These are phyloP conservation scores for Vulpes vulpes DNA, from an alignment of 2,113 vertebrate genomes.

Conservation along the genomic window DNA sequence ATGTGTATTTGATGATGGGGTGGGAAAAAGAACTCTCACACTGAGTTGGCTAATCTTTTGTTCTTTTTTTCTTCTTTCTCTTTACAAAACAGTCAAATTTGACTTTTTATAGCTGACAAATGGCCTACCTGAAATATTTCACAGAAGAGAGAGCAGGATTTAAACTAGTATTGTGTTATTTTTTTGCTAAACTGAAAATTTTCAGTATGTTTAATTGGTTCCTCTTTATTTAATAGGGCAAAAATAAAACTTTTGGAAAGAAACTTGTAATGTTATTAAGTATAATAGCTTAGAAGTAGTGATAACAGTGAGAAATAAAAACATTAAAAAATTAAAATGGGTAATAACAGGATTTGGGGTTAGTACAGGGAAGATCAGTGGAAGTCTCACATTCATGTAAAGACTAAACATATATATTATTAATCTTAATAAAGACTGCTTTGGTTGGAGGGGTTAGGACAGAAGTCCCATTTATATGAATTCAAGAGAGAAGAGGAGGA, in stretches of 20 bases:
- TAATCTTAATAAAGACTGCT: background rate
- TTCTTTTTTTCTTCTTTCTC: slow-evolving; percentile 20
- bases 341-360: background rate
- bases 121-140: background rate
- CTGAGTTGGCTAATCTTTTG: background rate
- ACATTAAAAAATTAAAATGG: slow-evolving; percentile 27
- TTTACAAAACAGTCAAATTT: slow-evolving; percentile 35
- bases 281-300: background rate
- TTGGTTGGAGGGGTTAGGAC: background rate
- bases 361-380: background rate
- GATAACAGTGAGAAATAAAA: slow-evolving; percentile 7
- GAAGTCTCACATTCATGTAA: background rate
- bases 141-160: slow-evolving; percentile 13
- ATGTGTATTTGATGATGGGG: background rate
- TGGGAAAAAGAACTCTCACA: background rate
- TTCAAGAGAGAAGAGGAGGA: background rate
- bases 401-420: background rate
- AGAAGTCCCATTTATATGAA: background rate
- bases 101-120: background rate
- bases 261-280: slow-evolving; percentile 45
- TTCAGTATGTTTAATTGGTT: slow-evolving; percentile 10
- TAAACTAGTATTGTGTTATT: slow-evolving; percentile 5
- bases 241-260: slow-evolving; percentile 41
- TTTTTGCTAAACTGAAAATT: background rate
- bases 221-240: background rate